Evolutionary conservation across 2,113 vertebrate genomes (phyloP), one percentile per base, ranked within the genome.

Genomic region (Phyllopteryx taeniolatus): DNA sequence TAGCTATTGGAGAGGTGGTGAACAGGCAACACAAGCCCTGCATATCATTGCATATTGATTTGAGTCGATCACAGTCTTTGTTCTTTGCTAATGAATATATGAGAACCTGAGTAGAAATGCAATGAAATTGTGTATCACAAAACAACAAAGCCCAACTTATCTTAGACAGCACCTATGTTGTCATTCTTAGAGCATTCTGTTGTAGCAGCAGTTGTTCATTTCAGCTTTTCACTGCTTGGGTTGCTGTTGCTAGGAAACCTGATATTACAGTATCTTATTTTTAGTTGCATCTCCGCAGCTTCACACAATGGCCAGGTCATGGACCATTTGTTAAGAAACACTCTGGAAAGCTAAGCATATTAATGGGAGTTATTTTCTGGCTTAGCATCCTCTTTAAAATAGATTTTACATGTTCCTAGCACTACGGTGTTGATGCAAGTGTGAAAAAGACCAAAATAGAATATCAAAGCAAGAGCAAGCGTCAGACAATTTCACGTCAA

Each of bases 231-330:
- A 66, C 43, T 66, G 22, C 44, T 66, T 66, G 43, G n/a, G 43
- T 19, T 46, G 44, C 64, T 47, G 64, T 66, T 66, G 64, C 64
- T 49, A 66, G 14, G 64, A 44, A 66, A 66, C 64, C 64, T 31
- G 44, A 31, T 66, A 66, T 47, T 66, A 47, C 64, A 47, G 64
- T 14, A 49, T 66, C 44, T 66, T 66, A 66, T 66, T 66, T 66
- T 47, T 46, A 66, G 64, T 66, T 47, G 43, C 64, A 65, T 65
- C 62, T 65, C 62, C 12, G n/a, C n/a, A 47, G 64, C 43, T 47
- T 22, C 64, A 66, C 44, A 46, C 22, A 46, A 27, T 66, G 64
- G 15, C 42, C 43, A 17, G 43, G 64, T 66, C 6, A 43, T 31
- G 64, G 43, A 17, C 22, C 11, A 19, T 44, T 43, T 66, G n/a